Evolutionary conservation across 1,140 invertebrate genomes (phyloP).

Genomic region (Pseudachorutes palmiensis): DNA sequence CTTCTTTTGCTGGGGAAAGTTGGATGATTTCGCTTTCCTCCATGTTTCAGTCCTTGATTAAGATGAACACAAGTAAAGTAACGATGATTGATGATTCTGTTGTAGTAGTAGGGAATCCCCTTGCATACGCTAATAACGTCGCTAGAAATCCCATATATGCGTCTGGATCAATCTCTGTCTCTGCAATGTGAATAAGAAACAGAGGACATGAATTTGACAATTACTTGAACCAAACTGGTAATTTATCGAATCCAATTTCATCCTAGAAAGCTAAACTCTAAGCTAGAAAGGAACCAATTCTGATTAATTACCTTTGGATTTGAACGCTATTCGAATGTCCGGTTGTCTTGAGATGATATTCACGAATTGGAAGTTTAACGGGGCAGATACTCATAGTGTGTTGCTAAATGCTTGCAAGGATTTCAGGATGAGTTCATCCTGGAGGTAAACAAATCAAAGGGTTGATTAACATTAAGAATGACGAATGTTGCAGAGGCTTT

Average conservation of each 20-base stretch:
- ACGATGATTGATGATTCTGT: not conserved
- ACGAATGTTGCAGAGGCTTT: too few species aligned
- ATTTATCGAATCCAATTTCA: too few species aligned
- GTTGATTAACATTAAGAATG: not conserved
- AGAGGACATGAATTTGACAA: too few species aligned
- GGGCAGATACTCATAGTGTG: conserved; percentile 25
- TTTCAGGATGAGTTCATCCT: conserved; percentile 70
- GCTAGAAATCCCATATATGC: not conserved
- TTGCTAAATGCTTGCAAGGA: conserved; percentile 65
- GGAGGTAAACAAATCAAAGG: conserved; percentile 30
- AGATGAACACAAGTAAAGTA: too few species aligned
- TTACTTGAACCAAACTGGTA: too few species aligned
- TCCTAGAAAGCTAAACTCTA: too few species aligned
- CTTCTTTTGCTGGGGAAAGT: too few species aligned
- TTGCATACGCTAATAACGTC: not conserved
- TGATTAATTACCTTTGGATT: not conserved
- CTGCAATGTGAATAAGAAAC: not conserved
- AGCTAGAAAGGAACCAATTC: not conserved
- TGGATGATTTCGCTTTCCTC: too few species aligned
- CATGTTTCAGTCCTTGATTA: not conserved
- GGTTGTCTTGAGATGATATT: not conserved
- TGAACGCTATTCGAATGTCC: not conserved
- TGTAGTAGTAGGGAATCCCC: not conserved
- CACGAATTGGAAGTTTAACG: not conserved
- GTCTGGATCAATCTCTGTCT: not conserved